Percentiles rank a stretch among this genome's conserved stretches.
phyloP scores from a whole-genome alignment of 1,140 invertebrate genomes.

The Caenorhabditis briggsae region DNA sequence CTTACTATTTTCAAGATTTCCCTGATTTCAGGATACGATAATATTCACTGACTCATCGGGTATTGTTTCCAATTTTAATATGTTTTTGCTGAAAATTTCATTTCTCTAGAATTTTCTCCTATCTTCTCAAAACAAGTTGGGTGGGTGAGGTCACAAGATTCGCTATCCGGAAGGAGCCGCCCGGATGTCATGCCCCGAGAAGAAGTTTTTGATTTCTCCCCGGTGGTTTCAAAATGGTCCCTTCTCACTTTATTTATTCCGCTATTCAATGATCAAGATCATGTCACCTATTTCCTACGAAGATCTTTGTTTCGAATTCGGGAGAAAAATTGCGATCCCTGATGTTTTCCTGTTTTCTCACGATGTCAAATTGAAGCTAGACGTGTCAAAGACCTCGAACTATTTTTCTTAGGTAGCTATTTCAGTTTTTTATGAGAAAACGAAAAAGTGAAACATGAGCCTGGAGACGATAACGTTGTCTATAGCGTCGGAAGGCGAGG shows the following conservation, averaged over 20 bases:
- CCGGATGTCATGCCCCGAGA: constrained; percentile 3
- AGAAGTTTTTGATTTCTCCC: not conserved
- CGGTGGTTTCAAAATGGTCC: not conserved
- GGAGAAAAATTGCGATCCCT: not conserved
- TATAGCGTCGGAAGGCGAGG: not conserved
- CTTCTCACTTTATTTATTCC: not conserved
- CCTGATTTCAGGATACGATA: too few relatives aligned
- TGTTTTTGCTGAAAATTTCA: not conserved
- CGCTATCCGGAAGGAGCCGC: not conserved
- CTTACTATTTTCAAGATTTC: too few relatives aligned
- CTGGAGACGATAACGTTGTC: not conserved
- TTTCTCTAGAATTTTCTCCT: constrained; percentile 5
- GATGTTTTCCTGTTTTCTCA: constrained; percentile 42
- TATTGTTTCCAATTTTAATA: not conserved
- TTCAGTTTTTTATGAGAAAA: constrained; percentile 34
- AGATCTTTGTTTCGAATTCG: constrained; percentile 1
- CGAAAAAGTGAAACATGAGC: constrained; percentile 20
- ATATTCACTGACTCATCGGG: not conserved
- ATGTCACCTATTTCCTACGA: not conserved
- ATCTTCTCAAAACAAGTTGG: constrained; percentile 8
- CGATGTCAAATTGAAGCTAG: constrained; percentile 7
- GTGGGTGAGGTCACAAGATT: constrained; percentile 40
- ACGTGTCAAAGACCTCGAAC: not conserved
- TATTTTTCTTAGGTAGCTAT: not conserved
- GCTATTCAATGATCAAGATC: not conserved